Conservation (phyloP, 2,113 vertebrate species). For the Okapia johnstoni region DNA sequence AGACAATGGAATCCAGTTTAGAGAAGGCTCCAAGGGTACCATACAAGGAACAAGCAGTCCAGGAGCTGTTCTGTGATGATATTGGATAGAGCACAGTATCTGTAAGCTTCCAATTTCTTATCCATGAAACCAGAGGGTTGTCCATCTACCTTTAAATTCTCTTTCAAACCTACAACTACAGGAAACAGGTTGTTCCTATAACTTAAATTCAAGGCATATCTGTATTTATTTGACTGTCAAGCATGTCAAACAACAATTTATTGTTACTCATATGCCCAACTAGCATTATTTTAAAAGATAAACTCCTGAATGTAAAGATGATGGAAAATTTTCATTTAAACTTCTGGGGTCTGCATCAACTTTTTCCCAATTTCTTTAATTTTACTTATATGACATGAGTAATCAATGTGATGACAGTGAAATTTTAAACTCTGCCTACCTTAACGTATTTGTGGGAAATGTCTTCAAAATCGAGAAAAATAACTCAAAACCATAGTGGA, state of each 20-base stretch:
- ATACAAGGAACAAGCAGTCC: neutral
- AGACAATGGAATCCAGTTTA: neutral
- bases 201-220: neutral
- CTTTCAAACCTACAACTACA: neutral
- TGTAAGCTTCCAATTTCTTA: neutral
- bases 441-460: constrained; percentile 15
- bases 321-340: neutral
- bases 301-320: neutral
- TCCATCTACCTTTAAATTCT: neutral
- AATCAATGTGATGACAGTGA: neutral
- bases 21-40: neutral
- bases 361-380: neutral
- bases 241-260: neutral
- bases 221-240: neutral
- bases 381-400: neutral
- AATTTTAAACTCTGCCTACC: neutral
- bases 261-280: neutral
- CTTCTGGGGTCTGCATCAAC: neutral
- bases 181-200: neutral
- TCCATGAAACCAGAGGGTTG: neutral
- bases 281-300: constrained; percentile 20
- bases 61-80: neutral
- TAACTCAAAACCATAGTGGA: neutral
- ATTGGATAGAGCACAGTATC: neutral
- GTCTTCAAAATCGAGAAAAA: neutral